Evolutionary conservation across 1,140 invertebrate genomes (phyloP).

Genomic region (Colletes latitarsis): DNA sequence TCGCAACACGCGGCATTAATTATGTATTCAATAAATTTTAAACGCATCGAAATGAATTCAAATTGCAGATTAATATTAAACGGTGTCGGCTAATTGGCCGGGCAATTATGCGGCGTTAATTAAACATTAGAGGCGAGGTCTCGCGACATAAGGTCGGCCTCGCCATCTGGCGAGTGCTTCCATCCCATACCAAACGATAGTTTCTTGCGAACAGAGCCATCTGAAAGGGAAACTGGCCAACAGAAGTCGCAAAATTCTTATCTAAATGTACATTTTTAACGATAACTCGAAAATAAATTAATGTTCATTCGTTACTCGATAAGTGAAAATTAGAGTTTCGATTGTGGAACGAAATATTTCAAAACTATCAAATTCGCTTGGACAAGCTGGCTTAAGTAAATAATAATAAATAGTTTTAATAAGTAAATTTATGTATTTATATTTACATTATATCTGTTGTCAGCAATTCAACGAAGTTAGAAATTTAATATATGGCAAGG

Average conservation of each 20-base stretch:
- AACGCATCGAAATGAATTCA: constrained; percentile 79
- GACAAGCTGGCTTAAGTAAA: too few relatives aligned
- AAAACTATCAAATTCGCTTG: too few relatives aligned
- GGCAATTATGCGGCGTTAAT: constrained; percentile 77
- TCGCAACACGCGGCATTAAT: constrained; percentile 71
- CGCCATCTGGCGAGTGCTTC: constrained; percentile 53
- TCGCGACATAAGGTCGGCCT: constrained; percentile 11
- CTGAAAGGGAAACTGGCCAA: neutral
- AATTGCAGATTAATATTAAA: constrained; percentile 80
- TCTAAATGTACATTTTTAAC: too few relatives aligned
- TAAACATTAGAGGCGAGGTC: constrained; percentile 72
- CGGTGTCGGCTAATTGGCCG: constrained; percentile 74
- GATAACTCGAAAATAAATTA: too few relatives aligned
- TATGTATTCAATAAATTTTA: constrained; percentile 79
- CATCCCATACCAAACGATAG: neutral
- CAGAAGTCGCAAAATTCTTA: neutral
- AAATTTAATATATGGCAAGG: too few relatives aligned
- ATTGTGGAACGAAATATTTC: too few relatives aligned
- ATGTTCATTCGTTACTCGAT: too few relatives aligned
- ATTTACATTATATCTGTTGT: too few relatives aligned
- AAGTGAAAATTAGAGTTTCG: too few relatives aligned
- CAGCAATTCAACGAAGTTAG: too few relatives aligned
- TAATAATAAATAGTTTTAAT: too few relatives aligned
- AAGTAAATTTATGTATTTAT: too few relatives aligned
- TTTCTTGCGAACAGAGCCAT: constrained; percentile 2